phyloP scores from a whole-genome alignment of 2,113 vertebrate species.

The Oreocharis arfaki region DNA sequence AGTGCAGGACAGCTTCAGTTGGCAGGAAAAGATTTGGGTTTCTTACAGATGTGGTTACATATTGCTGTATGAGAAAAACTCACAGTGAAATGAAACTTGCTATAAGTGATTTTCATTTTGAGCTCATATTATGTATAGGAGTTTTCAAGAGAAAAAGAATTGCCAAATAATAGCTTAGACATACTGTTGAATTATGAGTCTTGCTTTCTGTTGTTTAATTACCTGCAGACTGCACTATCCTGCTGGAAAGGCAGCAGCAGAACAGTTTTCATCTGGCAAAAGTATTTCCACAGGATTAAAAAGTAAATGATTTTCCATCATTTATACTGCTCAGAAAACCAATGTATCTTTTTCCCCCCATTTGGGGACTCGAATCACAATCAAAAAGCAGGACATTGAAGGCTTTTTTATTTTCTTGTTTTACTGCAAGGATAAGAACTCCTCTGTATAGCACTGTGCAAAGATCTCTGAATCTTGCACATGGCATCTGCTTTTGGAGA shows the following conservation, averaged over 20 bases:
- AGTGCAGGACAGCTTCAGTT: not conserved
- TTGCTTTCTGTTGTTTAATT: slow-evolving; percentile 27
- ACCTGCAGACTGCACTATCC: not conserved
- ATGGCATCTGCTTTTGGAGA: not conserved
- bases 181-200: not conserved
- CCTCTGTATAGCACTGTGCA: not conserved
- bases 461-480: not conserved
- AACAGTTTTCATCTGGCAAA: not conserved
- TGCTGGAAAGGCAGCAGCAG: not conserved
- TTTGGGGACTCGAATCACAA: not conserved
- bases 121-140: not conserved
- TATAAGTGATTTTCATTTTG: not conserved
- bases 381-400: not conserved
- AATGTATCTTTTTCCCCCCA: not conserved
- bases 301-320: not conserved
- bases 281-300: not conserved
- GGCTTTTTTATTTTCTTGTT: not conserved
- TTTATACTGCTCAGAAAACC: not conserved
- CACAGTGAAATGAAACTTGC: not conserved
- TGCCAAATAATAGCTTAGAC: not conserved
- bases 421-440: not conserved
- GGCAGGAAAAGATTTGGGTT: not conserved
- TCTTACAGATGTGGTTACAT: not conserved
- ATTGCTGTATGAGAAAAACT: not conserved
- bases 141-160: slow-evolving; percentile 6